Percentiles rank a stretch among this genome's conserved stretches.
Conservation (phyloP, 2,888 invertebrate genomes). For the Caenorhabditis sp. region DNA sequence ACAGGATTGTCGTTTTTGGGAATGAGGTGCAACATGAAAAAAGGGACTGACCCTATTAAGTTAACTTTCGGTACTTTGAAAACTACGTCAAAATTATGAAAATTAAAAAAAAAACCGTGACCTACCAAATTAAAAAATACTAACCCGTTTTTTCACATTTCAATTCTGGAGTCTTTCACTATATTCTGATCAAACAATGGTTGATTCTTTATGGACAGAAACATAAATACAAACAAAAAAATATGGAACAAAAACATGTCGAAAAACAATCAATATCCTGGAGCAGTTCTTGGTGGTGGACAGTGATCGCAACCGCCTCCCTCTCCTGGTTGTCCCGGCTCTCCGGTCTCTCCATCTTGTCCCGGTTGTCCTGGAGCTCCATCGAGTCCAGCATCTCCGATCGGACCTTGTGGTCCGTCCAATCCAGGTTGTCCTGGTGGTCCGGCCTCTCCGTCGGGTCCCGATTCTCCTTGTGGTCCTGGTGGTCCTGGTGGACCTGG, state of each 20-base stretch:
- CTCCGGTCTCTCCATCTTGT: conserved; percentile 44
- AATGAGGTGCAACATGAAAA: no score
- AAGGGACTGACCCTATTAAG: no score
- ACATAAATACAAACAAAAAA: conserved; percentile 36
- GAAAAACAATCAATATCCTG: conserved; percentile 44
- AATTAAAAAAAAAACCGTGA: no score
- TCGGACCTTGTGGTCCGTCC: conserved; percentile 51
- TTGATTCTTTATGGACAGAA: neutral
- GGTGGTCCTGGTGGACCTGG: conserved; percentile 53
- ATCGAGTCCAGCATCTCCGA: conserved; percentile 45
- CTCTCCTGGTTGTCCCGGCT: conserved; percentile 47
- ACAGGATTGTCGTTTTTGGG: no score
- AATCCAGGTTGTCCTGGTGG: conserved; percentile 47
- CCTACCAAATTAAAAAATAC: no score
- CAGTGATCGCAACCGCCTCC: conserved; percentile 56
- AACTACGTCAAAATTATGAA: no score
- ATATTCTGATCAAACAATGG: no score
- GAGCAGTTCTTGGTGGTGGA: conserved; percentile 57
- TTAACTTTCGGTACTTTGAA: no score
- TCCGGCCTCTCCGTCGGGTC: conserved; percentile 50
- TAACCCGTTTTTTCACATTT: no score
- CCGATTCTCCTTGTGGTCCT: conserved; percentile 49
- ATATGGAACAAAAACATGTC: neutral
- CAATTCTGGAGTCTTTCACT: no score
- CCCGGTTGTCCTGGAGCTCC: conserved; percentile 52